Evolutionary conservation across 2,888 invertebrate genomes (phyloP).

Genomic region (Luffia ferchaultella): DNA sequence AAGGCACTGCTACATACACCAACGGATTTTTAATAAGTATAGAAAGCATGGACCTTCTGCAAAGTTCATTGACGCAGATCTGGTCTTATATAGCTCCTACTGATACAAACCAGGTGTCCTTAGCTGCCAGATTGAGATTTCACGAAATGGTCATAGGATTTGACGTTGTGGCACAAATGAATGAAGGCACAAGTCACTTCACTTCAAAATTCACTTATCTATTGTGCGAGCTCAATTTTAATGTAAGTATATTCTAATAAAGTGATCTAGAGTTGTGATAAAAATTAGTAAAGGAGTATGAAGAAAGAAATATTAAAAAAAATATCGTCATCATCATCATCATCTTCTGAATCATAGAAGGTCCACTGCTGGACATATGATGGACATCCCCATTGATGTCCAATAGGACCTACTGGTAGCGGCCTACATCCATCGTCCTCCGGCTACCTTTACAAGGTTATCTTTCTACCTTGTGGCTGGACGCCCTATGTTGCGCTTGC

Average conservation of each 20-base stretch:
- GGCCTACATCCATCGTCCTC: no score
- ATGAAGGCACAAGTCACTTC: constrained; percentile 19
- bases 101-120: constrained; percentile 20
- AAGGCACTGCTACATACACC: constrained; percentile 25
- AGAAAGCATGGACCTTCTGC: constrained; percentile 27
- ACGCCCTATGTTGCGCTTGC: no score
- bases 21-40: constrained; percentile 39
- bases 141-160: constrained; percentile 31
- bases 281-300: no score
- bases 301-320: no score
- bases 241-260: constrained; percentile 22
- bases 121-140: constrained; percentile 29
- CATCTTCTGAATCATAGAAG: no score
- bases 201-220: constrained; percentile 27
- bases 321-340: no score
- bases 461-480: no score
- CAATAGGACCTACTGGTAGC: no score
- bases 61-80: constrained; percentile 25
- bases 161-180: constrained; percentile 27
- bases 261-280: not conserved
- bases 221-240: constrained; percentile 24
- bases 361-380: no score
- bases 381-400: no score
- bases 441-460: no score
- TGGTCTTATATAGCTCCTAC: constrained; percentile 24